Evolutionary conservation across 2,113 vertebrate genomes (phyloP).

Genomic region (Ictalurus punctatus): DNA sequence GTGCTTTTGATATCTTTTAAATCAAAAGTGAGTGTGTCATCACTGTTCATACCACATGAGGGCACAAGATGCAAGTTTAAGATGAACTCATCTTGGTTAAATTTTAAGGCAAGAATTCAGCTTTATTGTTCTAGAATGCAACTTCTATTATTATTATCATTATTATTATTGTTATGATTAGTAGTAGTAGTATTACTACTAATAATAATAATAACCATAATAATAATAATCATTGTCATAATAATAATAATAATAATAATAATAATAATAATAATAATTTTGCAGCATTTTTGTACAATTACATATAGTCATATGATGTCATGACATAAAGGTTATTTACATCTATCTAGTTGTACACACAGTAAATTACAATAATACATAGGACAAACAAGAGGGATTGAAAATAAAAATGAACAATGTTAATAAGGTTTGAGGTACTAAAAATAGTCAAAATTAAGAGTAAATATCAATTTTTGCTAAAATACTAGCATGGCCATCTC

Average conservation of each 20-base stretch:
- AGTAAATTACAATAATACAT: not conserved
- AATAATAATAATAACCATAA: too few relatives aligned
- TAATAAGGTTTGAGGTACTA: not conserved
- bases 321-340: too few relatives aligned
- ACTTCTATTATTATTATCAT: not conserved
- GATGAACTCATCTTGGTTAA: not conserved
- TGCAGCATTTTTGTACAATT: too few relatives aligned
- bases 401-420: not conserved
- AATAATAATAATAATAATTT: too few relatives aligned
- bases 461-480: not conserved
- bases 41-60: not conserved
- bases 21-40: not conserved
- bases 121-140: not conserved
- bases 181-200: too few relatives aligned
- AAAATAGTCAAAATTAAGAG: not conserved
- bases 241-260: too few relatives aligned
- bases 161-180: too few relatives aligned
- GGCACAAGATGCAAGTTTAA: conserved; percentile 6
- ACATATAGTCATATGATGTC: too few relatives aligned
- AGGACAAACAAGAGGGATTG: not conserved
- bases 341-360: not conserved
- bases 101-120: not conserved
- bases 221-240: too few relatives aligned
- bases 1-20: not conserved
- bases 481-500: not conserved